Evolutionary conservation across 2,888 invertebrate species (phyloP), one percentile per base, ranked within the genome.

Genomic region (Chrysolina oricalcia): DNA sequence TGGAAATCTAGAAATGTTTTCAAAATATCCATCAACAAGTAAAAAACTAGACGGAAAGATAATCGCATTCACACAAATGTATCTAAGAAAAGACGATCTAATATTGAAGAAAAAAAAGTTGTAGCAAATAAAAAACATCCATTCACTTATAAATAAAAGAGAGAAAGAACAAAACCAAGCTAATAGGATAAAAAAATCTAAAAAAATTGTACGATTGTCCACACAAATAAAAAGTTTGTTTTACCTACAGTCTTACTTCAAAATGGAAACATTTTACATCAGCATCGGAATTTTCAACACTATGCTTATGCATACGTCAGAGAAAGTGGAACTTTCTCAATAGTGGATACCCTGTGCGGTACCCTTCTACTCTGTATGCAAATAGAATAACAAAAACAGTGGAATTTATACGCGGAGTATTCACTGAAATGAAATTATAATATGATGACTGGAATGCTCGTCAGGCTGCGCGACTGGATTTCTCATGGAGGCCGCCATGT

Each of bases 1-100:
- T 91, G 87, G 90, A 88, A 86, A 91, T 90, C 91, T 91, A 86
- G 13, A 83, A 82, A 76, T 71, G 6, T 43, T 19, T 48, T 48
- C 5, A 9, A 48, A 23, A 56, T 27, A 43, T 43, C 13, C 50
- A 65, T 15, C 19, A 48, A 53, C 17, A 40, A 6, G 27, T 23
- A 3, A 21, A 6, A 43, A 43, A 21, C 9, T 9, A 9, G 35
- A 27, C 43, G 13, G n/a, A 23, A 66, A 71, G 43, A 35, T 73
- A 76, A 72, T 59, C 73, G 59, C 79, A 81, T 4, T 50, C 50
- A 48, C 73, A 78, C 64, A 77, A 80, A 23, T 21, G 10, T 13
- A 56, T 56, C 56, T 56, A 73, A 56, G 56, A 27, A 53, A 68
- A 73, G 43, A 73, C 53, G n/a, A 56, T 41, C 66, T 70, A 46